Conservation (phyloP, 2,113 vertebrate species). For the Catharus minimus region DNA sequence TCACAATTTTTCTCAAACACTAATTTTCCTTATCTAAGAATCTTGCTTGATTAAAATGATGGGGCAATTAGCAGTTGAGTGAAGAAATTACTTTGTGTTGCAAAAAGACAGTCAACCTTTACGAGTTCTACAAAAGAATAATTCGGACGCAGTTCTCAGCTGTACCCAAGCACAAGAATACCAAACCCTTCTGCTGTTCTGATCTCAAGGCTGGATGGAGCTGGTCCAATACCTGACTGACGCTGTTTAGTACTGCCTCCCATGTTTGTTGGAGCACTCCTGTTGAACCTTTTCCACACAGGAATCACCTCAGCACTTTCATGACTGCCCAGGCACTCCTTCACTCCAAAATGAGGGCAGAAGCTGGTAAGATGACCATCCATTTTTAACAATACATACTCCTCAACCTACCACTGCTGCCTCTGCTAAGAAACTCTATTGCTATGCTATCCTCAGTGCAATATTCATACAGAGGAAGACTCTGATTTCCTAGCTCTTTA, state of each 20-base stretch:
- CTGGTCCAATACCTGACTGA: not conserved
- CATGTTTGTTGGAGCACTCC: not conserved
- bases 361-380: not conserved
- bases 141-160: not conserved
- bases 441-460: not conserved
- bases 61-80: conserved; percentile 25
- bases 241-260: not conserved
- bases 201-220: not conserved
- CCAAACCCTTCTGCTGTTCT: not conserved
- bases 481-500: not conserved
- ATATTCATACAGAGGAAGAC: not conserved
- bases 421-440: not conserved
- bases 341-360: not conserved
- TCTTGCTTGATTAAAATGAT: conserved; percentile 32
- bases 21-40: conserved; percentile 26
- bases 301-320: not conserved
- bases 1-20: conserved; percentile 32
- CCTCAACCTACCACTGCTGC: not conserved
- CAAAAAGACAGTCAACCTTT: not conserved
- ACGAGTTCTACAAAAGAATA: not conserved
- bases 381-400: not conserved
- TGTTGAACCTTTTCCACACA: not conserved
- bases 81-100: conserved; percentile 28
- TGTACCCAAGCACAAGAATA: not conserved
- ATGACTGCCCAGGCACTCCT: not conserved